Evolutionary conservation across 2,797 vertebrate genomes (phyloP).

Genomic region (Bovichtus variegatus): DNA sequence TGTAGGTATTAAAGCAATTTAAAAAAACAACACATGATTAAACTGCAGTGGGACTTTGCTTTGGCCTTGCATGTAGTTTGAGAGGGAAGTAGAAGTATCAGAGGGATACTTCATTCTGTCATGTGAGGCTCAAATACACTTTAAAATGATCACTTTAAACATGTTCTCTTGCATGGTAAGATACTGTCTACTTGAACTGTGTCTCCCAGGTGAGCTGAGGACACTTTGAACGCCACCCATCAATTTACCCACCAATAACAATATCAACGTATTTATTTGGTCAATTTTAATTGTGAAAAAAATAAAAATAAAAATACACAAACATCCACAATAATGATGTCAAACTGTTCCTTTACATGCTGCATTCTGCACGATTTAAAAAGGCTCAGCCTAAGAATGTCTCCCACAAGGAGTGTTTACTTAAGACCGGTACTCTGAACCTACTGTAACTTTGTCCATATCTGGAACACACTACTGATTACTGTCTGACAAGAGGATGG

Average conservation of each 20-base stretch:
- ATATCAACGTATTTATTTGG: neutral
- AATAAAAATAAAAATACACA: neutral
- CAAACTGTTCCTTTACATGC: neutral
- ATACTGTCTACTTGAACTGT: neutral
- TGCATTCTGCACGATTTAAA: conserved; percentile 24
- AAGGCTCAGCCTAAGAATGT: neutral
- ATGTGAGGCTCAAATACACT: conserved; percentile 4
- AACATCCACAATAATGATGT: neutral
- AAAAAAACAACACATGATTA: conserved; percentile 16
- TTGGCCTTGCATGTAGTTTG: neutral
- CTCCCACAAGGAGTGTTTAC: neutral
- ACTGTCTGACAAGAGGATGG: conserved; percentile 17
- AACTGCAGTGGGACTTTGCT: neutral
- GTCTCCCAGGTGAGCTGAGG: neutral
- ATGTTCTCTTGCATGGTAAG: neutral
- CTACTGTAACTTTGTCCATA: neutral
- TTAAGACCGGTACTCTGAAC: neutral
- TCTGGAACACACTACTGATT: conserved; percentile 38
- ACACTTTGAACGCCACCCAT: neutral
- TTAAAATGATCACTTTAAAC: neutral
- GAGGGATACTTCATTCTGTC: neutral
- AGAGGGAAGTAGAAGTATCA: no score
- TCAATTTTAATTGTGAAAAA: no score
- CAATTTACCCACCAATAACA: neutral
- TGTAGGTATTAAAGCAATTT: neutral